A percentile compares a stretch with the other conserved stretches of the same genome.
phyloP scores from a whole-genome alignment of 2,888 invertebrate species.

The Nezara viridula region DNA sequence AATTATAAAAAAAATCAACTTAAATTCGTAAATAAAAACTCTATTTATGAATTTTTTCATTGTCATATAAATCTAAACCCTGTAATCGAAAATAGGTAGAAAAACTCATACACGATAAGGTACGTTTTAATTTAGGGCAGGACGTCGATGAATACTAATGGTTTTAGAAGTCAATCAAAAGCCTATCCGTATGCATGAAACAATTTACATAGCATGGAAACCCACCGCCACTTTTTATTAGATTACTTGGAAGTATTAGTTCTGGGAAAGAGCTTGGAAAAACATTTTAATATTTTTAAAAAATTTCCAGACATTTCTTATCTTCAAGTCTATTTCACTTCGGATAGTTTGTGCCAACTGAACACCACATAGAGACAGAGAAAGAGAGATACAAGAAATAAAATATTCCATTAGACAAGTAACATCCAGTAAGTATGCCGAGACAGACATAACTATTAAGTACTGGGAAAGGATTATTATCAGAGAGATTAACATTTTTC shows the following conservation, averaged over 20 bases:
- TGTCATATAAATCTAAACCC: not conserved
- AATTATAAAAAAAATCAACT: too few species aligned
- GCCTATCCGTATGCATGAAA: slow-evolving; percentile 28
- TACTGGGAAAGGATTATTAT: slow-evolving; percentile 31
- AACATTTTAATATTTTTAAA: not conserved
- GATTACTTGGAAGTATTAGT: not conserved
- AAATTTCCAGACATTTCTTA: not conserved
- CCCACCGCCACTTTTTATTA: not conserved
- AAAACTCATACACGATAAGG: not conserved
- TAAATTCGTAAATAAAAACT: too few species aligned
- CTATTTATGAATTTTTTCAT: too few species aligned
- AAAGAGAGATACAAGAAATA: not conserved
- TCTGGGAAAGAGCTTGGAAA: not conserved
- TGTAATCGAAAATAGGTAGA: not conserved
- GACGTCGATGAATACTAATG: not conserved
- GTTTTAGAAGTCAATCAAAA: slow-evolving; percentile 19
- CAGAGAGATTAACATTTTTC: not conserved
- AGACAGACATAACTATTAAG: not conserved
- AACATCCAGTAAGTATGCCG: not conserved
- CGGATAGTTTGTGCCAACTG: not conserved
- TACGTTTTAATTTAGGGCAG: not conserved
- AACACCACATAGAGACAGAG: not conserved
- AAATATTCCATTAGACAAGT: not conserved
- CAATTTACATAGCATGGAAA: not conserved
- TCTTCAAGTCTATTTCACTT: too few species aligned